Conservation (phyloP, 2,888 invertebrate genomes). For the Synergus laeviventris region DNA sequence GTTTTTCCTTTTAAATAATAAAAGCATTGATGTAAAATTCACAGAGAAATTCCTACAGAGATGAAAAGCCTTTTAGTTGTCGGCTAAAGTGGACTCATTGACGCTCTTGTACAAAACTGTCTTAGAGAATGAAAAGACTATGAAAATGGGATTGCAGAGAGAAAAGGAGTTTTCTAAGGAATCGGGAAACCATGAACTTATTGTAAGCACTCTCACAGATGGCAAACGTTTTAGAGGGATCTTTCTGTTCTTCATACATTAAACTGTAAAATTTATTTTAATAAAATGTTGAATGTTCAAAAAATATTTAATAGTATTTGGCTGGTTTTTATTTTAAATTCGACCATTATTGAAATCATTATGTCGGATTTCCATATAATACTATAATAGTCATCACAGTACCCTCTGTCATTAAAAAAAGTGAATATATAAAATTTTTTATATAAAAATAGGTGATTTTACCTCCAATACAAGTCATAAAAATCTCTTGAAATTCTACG, state of each 20-base stretch:
- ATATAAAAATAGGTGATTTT: too few species aligned
- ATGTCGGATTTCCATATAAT: too few species aligned
- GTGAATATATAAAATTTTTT: too few species aligned
- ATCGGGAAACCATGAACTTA: constrained; percentile 9
- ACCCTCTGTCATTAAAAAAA: too few species aligned
- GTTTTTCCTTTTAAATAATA: constrained; percentile 11
- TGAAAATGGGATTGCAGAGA: constrained; percentile 30
- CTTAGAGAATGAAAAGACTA: constrained; percentile 20
- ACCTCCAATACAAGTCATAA: too few species aligned
- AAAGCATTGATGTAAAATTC: constrained; percentile 22
- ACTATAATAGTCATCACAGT: too few species aligned
- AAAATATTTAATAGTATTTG: neutral
- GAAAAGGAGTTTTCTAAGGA: neutral
- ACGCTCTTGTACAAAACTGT: constrained; percentile 15
- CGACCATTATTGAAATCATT: too few species aligned
- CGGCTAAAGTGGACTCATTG: constrained; percentile 28
- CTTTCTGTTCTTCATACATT: neutral
- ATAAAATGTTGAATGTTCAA: neutral
- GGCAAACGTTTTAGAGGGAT: neutral
- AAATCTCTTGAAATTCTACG: too few species aligned
- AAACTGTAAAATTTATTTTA: neutral
- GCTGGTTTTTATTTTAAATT: too few species aligned
- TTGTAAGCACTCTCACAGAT: constrained; percentile 14
- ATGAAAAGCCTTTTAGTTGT: constrained; percentile 25
- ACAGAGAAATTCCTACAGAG: neutral